Evolutionary conservation across 2,888 invertebrate species (phyloP).

Genomic region (Stictocephala bisonia): DNA sequence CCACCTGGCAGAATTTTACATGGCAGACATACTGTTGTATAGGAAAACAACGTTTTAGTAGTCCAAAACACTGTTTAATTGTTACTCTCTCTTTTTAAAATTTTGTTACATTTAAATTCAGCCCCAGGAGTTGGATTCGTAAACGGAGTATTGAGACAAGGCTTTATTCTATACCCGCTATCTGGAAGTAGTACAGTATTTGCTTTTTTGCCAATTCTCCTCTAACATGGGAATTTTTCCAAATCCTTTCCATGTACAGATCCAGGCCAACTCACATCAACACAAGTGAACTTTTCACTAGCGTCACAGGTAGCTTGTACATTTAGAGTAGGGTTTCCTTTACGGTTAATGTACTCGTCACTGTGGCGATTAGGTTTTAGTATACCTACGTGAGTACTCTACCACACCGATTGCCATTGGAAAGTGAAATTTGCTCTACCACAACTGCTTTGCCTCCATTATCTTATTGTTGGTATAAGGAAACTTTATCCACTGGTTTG

Average conservation of each 20-base stretch:
- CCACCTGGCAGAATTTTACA: no score
- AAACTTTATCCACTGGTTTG: neutral
- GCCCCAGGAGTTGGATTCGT: no score
- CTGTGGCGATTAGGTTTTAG: neutral
- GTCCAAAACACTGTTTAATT: neutral
- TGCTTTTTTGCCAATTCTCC: neutral
- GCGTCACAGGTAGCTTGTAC: neutral
- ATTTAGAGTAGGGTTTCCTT: neutral
- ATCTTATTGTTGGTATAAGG: neutral
- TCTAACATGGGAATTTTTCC: no score
- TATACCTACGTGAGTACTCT: neutral
- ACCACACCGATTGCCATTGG: neutral
- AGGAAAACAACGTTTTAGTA: neutral
- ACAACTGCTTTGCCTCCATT: neutral
- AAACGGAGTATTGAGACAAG: neutral
- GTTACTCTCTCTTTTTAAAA: neutral
- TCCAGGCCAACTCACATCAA: neutral
- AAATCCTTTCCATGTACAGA: no score
- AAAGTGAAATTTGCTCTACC: neutral
- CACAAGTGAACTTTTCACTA: no score
- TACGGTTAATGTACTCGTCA: neutral
- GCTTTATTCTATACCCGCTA: neutral
- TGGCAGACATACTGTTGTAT: neutral
- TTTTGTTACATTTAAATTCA: neutral
- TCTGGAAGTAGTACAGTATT: neutral